Percentiles rank a stretch among this genome's conserved stretches.
phyloP scores from a whole-genome alignment of 2,888 invertebrate species.

The Charanyca ferruginea region DNA sequence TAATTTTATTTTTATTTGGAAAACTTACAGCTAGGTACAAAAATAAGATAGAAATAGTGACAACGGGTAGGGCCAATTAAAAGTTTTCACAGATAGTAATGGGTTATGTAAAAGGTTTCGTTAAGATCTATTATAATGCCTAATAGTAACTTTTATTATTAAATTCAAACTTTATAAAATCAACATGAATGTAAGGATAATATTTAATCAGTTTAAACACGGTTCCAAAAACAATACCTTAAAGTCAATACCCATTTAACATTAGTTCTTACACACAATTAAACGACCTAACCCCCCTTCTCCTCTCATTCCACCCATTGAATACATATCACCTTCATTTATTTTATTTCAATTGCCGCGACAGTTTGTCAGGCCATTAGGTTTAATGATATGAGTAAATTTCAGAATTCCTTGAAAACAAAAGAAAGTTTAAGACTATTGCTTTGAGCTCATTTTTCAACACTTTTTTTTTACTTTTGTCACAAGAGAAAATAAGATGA shows the following conservation, averaged over 20 bases:
- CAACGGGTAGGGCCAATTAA: too few species aligned
- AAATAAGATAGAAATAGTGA: too few species aligned
- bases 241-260: conserved; percentile 21
- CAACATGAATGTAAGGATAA: conserved; percentile 5
- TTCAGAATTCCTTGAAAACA: conserved; percentile 39
- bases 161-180: conserved; percentile 5
- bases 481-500: too few species aligned
- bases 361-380: conserved; percentile 57
- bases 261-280: conserved; percentile 42
- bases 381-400: conserved; percentile 53
- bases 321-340: conserved; percentile 39
- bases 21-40: too few species aligned
- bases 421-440: background rate
- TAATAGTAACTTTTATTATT: too few species aligned
- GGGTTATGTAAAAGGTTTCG: too few species aligned
- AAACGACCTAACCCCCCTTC: conserved; percentile 18
- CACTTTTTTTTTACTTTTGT: background rate
- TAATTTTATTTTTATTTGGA: too few species aligned
- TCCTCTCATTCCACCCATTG: background rate
- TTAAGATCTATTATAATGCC: too few species aligned
- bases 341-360: conserved; percentile 62
- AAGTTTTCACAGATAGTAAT: too few species aligned
- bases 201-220: conserved; percentile 10
- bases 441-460: background rate
- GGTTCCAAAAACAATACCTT: conserved; percentile 10